phyloP scores from a whole-genome alignment of 1,140 invertebrate genomes.

The Cotesia chilonis region DNA sequence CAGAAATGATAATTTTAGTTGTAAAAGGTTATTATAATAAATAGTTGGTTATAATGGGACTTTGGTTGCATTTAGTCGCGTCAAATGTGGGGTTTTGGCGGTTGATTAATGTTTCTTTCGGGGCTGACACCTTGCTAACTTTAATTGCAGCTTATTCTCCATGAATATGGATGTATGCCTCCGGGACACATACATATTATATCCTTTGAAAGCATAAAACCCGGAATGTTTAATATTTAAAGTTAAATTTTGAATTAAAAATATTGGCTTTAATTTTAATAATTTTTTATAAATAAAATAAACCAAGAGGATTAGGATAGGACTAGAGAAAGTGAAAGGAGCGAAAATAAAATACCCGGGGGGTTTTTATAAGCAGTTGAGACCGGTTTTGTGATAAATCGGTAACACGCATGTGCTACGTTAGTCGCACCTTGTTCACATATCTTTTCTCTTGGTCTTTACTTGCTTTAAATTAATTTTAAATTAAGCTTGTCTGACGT shows the following conservation, averaged over 20 bases:
- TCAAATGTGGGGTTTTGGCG: constrained; percentile 62
- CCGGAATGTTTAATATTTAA: no score
- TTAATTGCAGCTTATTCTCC: constrained; percentile 66
- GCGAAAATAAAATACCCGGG: no score
- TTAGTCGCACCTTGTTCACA: constrained; percentile 46
- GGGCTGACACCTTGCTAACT: constrained; percentile 63
- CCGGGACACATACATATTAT: constrained; percentile 44
- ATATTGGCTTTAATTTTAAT: no score
- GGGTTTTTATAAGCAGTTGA: background rate
- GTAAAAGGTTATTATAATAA: no score
- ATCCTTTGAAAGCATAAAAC: no score
- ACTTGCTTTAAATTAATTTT: constrained; percentile 48
- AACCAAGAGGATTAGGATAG: no score
- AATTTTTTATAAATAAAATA: no score
- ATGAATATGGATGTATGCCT: constrained; percentile 66
- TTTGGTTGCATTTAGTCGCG: constrained; percentile 51
- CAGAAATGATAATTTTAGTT: constrained; percentile 42
- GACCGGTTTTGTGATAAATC: constrained; percentile 42
- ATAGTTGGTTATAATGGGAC: no score
- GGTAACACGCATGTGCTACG: constrained; percentile 39
- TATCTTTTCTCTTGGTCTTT: constrained; percentile 45
- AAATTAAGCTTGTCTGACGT: constrained; percentile 44
- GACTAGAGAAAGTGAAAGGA: no score
- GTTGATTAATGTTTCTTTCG: constrained; percentile 63
- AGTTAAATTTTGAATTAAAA: no score